phyloP scores from a whole-genome alignment of 2,888 invertebrate genomes.

The Eupithecia exiguata region DNA sequence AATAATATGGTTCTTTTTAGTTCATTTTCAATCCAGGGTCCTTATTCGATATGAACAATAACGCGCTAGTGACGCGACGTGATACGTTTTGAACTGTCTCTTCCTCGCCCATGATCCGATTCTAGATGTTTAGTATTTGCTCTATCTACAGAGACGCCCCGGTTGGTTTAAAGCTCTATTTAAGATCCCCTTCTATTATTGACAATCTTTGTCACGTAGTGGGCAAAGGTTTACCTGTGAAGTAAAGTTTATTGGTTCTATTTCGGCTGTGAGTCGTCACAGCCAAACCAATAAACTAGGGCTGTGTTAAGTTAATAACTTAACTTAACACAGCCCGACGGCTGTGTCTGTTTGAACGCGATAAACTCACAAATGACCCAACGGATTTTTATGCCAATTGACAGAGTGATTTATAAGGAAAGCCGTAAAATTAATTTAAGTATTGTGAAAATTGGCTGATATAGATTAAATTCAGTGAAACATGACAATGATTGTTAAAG shows the following conservation, averaged over 20 bases:
- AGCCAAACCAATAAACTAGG: too few relatives aligned
- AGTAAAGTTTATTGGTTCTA: neutral
- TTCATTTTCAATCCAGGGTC: constrained; percentile 67
- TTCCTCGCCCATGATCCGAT: neutral
- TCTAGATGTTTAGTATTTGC: neutral
- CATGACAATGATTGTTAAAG: too few relatives aligned
- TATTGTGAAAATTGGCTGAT: too few relatives aligned
- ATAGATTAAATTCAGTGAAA: too few relatives aligned
- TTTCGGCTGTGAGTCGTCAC: neutral
- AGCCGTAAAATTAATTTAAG: too few relatives aligned
- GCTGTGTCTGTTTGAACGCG: too few relatives aligned
- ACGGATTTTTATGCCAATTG: too few relatives aligned
- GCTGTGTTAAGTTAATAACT: too few relatives aligned
- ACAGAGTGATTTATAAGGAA: too few relatives aligned
- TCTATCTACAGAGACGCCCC: neutral
- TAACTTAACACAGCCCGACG: too few relatives aligned
- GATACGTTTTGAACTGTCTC: neutral
- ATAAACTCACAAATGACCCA: too few relatives aligned
- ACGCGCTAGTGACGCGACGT: neutral
- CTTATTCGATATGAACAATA: neutral
- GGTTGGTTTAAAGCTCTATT: neutral
- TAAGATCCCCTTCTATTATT: neutral
- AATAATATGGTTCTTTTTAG: constrained; percentile 61
- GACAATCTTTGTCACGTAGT: neutral
- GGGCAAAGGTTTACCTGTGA: neutral